Base-by-base conservation (phyloP, 2,888 invertebrate species). In the Myopa testacea region DNA sequence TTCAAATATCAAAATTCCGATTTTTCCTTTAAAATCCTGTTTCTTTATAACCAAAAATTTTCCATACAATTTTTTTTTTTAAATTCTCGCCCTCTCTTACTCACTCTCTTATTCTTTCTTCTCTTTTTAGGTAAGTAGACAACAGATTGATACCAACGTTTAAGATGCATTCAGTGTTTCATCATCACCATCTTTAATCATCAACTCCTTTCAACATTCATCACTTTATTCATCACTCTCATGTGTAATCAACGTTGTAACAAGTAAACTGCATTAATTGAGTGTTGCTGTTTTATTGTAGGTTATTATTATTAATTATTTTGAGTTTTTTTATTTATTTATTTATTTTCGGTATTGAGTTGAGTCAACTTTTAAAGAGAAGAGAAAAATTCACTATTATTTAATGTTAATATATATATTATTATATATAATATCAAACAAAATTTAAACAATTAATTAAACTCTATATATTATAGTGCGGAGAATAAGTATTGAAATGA, bases 201-300 rank as follows among this genome's bases (percentile, higher is more conserved):
- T 71, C 37, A 52, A 19, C 60, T 38, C 38, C 16, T 83, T 84
- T 82, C 78, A 79, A 73, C 81, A 83, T 84, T 83, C 85, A 82
- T 82, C 79, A 75, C 84, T 83, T 82, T 83, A 85, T 37, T 72
- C 26, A 60, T 62, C 67, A 72, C 52, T 55, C 58, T 55, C 67
- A 58, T 67, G 72, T 58, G 75, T 72, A 72, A 37, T 78, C 16
- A 71, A 65, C 75, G 71, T 71, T 71, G 60, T 70, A 62, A 71
- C 34, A 58, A 55, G 72, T 65, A 77, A 65, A 77, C 58, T 60
- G 77, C 77, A 77, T 75, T 75, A 52, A 75, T 69, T 78, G 75
- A 8, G 5, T 55, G 5, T 8, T 55, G n/a, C 75, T 70, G 70
- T 70, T 65, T 65, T 76, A 26, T 76, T 71, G 58, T 55, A 26